Conservation (phyloP, 2,797 vertebrate species). For the Danio choprae region DNA sequence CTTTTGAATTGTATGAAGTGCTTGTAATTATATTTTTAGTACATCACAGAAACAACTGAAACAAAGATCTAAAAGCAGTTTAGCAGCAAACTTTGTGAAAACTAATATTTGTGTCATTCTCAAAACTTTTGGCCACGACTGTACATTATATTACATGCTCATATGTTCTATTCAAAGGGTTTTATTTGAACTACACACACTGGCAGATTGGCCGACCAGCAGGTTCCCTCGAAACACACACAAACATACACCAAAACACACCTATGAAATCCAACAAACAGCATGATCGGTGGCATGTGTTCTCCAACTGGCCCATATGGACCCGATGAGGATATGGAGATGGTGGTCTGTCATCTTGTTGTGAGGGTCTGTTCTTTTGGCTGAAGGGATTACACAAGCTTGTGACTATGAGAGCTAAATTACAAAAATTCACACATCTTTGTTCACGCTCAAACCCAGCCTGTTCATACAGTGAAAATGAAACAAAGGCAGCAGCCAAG, state of each 20-base stretch:
- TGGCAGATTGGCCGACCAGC: slow-evolving; percentile 41
- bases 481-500: slow-evolving; percentile 45
- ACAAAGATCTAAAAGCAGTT: no score
- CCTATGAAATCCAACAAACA: slow-evolving; percentile 40
- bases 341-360: slow-evolving; percentile 1
- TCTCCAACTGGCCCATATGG: background rate
- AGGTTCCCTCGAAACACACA: slow-evolving; percentile 15
- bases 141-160: background rate
- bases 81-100: no score
- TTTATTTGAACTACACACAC: slow-evolving; percentile 7
- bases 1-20: no score
- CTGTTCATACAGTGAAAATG: slow-evolving; percentile 10
- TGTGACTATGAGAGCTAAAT: background rate
- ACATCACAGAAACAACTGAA: no score
- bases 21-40: no score
- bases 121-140: no score
- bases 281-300: slow-evolving; percentile 36
- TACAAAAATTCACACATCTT: slow-evolving; percentile 26
- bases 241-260: slow-evolving; percentile 31
- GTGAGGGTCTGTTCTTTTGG: slow-evolving; percentile 7
- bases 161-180: background rate
- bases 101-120: no score
- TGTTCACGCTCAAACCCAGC: slow-evolving; percentile 2
- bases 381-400: slow-evolving; percentile 2
- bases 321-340: background rate